Percentiles rank a stretch among this genome's conserved stretches.
phyloP scores from a whole-genome alignment of 2,113 vertebrate genomes.

The Gadus chalcogrammus region DNA sequence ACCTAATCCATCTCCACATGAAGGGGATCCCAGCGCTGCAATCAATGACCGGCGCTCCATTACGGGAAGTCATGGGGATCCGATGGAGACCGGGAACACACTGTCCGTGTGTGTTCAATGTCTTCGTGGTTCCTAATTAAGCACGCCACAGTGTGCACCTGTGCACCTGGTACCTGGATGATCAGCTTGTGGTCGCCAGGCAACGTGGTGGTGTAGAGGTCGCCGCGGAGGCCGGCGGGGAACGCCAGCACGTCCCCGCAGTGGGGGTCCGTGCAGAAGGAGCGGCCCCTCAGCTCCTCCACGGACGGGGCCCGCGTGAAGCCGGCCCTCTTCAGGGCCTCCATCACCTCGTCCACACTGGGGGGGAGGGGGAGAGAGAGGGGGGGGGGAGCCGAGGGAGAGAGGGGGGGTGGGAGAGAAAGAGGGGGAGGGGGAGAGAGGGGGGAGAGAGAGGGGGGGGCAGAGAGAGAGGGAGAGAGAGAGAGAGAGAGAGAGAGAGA shows the following conservation, averaged over 20 bases:
- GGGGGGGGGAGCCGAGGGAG: too few relatives aligned
- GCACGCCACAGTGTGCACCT: neutral
- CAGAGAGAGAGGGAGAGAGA: neutral
- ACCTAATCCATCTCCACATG: conserved; percentile 45
- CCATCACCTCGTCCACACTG: conserved; percentile 79
- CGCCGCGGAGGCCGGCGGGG: conserved; percentile 76
- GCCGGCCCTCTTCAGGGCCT: conserved; percentile 71
- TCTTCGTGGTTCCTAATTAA: neutral
- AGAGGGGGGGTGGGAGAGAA: neutral
- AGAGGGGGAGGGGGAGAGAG: too few relatives aligned
- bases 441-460: neutral
- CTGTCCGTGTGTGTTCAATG: neutral
- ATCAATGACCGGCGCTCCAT: conserved; percentile 3
- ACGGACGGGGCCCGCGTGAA: conserved; percentile 74
- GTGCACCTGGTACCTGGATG: conserved; percentile 78
- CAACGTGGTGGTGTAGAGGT: conserved; percentile 74
- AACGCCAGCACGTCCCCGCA: conserved; percentile 83
- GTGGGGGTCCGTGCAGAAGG: conserved; percentile 74
- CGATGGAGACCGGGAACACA: too few relatives aligned
- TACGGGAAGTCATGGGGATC: too few relatives aligned
- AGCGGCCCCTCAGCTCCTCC: conserved; percentile 44
- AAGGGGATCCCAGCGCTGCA: conserved; percentile 23
- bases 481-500: too few relatives aligned
- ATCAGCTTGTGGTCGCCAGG: conserved; percentile 78
- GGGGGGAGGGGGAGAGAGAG: conserved; percentile 28